Evolutionary conservation across 2,888 invertebrate species (phyloP).

Genomic region (Agrilus mali): DNA sequence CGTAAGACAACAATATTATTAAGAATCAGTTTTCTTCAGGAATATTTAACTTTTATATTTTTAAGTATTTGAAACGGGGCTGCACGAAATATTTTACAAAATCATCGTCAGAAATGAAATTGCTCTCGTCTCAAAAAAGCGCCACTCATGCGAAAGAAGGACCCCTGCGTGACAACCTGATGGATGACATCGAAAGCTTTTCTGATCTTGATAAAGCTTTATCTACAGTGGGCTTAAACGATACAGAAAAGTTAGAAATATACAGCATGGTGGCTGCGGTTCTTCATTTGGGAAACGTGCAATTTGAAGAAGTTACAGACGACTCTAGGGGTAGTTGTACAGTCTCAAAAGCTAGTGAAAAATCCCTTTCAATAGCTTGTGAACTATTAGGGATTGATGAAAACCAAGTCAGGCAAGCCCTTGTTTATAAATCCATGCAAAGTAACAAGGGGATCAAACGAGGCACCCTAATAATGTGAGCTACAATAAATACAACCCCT

Average conservation of each 20-base stretch:
- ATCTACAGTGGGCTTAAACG: constrained; percentile 38
- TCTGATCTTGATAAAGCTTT: constrained; percentile 64
- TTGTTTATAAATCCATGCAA: constrained; percentile 91
- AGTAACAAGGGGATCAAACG: constrained; percentile 85
- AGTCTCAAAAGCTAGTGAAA: constrained; percentile 51
- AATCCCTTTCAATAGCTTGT: constrained; percentile 54
- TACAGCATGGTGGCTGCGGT: constrained; percentile 87
- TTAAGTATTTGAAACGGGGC: constrained; percentile 75
- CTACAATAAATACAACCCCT: constrained; percentile 9
- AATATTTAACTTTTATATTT: constrained; percentile 10
- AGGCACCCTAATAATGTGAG: constrained; percentile 91
- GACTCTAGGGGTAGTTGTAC: constrained; percentile 73
- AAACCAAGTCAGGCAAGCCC: constrained; percentile 67
- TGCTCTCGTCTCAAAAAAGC: constrained; percentile 57
- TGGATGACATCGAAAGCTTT: constrained; percentile 89
- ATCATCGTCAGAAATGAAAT: constrained; percentile 54
- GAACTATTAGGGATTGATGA: constrained; percentile 61
- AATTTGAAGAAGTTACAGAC: constrained; percentile 84
- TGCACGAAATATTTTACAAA: constrained; percentile 87
- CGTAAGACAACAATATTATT: constrained; percentile 34
- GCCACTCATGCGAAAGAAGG: constrained; percentile 58
- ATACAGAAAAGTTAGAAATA: constrained; percentile 61
- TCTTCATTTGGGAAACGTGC: constrained; percentile 86
- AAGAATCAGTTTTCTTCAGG: background rate
- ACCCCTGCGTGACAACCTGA: constrained; percentile 72